Evolutionary conservation across 2,113 vertebrate species (phyloP).

Genomic region (Puffinus mauretanicus): DNA sequence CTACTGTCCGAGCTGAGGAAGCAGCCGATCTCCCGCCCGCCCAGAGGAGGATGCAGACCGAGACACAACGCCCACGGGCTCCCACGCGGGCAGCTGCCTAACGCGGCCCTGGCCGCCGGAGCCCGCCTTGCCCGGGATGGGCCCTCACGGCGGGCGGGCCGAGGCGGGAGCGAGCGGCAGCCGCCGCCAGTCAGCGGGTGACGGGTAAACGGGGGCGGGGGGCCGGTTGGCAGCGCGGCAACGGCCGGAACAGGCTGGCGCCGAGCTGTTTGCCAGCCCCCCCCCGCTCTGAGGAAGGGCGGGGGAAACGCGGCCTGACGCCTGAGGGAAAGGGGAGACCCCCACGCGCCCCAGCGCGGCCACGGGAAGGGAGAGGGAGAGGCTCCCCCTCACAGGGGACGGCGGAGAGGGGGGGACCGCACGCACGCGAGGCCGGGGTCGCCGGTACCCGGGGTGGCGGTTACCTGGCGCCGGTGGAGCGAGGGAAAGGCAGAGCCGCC

Average conservation of each 20-base stretch:
- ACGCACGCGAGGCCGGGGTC: not conserved
- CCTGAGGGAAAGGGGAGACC: not conserved
- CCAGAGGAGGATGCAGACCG: not conserved
- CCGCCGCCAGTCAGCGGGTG: not conserved
- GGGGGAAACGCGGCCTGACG: not conserved
- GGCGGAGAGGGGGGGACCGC: not conserved
- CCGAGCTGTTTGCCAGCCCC: not conserved
- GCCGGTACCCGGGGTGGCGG: not conserved
- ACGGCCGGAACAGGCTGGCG: not conserved
- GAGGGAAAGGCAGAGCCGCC: no score
- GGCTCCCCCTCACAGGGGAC: not conserved
- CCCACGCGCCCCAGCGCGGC: not conserved
- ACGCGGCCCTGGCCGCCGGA: not conserved
- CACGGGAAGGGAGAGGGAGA: no score
- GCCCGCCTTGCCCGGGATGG: not conserved
- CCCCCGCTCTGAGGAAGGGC: not conserved
- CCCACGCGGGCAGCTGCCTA: not conserved
- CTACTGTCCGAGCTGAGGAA: not conserved
- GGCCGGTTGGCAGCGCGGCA: not conserved
- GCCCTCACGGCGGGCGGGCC: not conserved
- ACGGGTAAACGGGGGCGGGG: not conserved
- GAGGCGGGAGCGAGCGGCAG: not conserved
- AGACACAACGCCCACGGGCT: not conserved
- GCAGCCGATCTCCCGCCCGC: not conserved
- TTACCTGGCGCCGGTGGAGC: not conserved